phyloP scores from a whole-genome alignment of 2,888 invertebrate genomes.

The Lobophora halterata region DNA sequence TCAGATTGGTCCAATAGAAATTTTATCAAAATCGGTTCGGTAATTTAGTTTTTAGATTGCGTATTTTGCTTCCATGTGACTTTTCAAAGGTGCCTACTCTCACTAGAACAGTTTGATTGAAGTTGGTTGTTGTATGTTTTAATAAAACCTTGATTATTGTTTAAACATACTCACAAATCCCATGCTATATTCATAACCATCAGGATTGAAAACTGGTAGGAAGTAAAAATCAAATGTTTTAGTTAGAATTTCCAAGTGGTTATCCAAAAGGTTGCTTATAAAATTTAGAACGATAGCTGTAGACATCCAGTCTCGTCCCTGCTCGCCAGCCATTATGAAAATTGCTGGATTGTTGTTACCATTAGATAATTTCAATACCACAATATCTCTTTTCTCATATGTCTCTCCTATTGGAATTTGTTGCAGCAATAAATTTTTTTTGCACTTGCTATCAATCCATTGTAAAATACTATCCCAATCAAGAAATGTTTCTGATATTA shows the following conservation, averaged over 20 bases:
- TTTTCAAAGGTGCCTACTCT: too few species aligned
- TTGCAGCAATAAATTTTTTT: slow-evolving; percentile 34
- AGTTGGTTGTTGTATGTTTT: too few species aligned
- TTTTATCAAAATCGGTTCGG: too few species aligned
- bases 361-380: slow-evolving; percentile 49
- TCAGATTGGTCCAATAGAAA: too few species aligned
- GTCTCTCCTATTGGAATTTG: slow-evolving; percentile 52
- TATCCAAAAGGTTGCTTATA: slow-evolving; percentile 40
- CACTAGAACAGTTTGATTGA: too few species aligned
- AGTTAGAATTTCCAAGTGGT: slow-evolving; percentile 31
- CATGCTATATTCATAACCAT: slow-evolving; percentile 61
- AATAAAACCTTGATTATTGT: too few species aligned
- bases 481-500: slow-evolving; percentile 36
- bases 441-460: slow-evolving; percentile 42
- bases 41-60: too few species aligned
- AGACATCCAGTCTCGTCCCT: slow-evolving; percentile 63
- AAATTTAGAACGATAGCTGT: slow-evolving; percentile 54
- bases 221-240: slow-evolving; percentile 57
- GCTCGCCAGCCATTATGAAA: slow-evolving; percentile 65
- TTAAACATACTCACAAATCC: slow-evolving; percentile 41
- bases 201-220: slow-evolving; percentile 66
- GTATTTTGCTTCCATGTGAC: too few species aligned
- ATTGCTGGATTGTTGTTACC: slow-evolving; percentile 42
- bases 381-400: slow-evolving; percentile 53
- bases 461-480: slow-evolving; percentile 39